These are phyloP conservation scores for Protobothrops mucrosquamatus DNA, from an alignment of 2,113 vertebrate species.

Conservation along the genomic window DNA sequence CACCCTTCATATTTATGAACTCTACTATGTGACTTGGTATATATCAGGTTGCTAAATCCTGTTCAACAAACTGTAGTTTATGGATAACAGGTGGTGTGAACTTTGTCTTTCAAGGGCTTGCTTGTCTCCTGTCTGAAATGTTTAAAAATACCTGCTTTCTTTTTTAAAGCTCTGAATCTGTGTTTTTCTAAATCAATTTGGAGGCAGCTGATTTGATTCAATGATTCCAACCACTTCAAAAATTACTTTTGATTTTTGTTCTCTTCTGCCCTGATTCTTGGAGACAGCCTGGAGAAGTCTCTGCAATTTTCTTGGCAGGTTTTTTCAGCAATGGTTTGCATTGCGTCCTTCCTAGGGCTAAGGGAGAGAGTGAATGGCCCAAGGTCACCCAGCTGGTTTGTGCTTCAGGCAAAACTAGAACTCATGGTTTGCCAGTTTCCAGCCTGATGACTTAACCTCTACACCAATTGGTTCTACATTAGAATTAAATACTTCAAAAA, in stretches of 20 bases:
- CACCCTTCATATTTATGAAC: neutral
- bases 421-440: neutral
- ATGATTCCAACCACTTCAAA: neutral
- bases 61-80: neutral
- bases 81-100: neutral
- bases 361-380: neutral
- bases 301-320: neutral
- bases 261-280: neutral
- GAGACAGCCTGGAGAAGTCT: neutral
- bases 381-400: neutral
- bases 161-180: neutral
- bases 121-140: neutral
- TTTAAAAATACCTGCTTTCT: neutral
- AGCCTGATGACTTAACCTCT: neutral
- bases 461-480: neutral
- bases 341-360: neutral
- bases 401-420: neutral
- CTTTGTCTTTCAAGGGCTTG: conserved; percentile 15
- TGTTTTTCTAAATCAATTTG: neutral
- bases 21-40: neutral
- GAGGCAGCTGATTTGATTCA: neutral
- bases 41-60: neutral
- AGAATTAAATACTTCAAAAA: neutral
- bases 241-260: neutral
- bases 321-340: neutral